Percentiles rank a stretch among this genome's conserved stretches.
Conservation (phyloP, 2,797 vertebrate species). For the Alcedo quadribrachys region DNA sequence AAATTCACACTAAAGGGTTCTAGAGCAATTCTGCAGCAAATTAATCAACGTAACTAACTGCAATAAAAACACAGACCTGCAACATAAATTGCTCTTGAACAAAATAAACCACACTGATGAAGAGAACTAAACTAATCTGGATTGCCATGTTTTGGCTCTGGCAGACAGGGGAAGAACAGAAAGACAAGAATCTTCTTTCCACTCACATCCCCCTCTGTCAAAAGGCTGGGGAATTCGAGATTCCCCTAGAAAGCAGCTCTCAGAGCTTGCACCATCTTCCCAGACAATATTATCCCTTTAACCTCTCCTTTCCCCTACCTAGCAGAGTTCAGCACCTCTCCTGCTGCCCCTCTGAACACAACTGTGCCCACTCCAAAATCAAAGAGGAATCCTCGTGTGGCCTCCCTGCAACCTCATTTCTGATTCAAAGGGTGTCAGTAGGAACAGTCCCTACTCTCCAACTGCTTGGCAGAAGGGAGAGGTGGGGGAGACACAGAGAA, state of each 20-base stretch:
- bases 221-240: neutral
- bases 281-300: neutral
- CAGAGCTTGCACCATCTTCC: accelerated
- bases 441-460: neutral
- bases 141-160: neutral
- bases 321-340: neutral
- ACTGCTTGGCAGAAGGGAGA: neutral
- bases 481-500: accelerated
- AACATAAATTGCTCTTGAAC: neutral
- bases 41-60: neutral
- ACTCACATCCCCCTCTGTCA: neutral
- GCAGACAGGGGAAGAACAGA: neutral
- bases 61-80: neutral
- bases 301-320: neutral
- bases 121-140: neutral
- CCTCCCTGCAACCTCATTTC: neutral
- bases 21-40: neutral
- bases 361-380: neutral
- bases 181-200: neutral
- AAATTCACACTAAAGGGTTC: neutral
- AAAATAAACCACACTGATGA: neutral
- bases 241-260: neutral
- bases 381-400: neutral
- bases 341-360: neutral
- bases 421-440: neutral